phyloP scores from a whole-genome alignment of 2,113 vertebrate genomes.

The Epinephelus lanceolatus region DNA sequence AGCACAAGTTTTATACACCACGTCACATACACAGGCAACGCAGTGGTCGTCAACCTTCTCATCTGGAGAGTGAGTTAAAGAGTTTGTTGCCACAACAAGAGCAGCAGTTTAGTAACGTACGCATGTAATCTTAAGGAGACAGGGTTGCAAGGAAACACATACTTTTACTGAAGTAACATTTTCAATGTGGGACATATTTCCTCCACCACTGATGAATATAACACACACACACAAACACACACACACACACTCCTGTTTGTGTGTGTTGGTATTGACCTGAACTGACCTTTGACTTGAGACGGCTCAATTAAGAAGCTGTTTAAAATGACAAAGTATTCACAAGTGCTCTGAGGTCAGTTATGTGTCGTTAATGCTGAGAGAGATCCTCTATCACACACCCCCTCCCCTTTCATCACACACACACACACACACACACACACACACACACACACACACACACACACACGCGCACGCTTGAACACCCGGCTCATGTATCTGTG shows the following conservation, averaged over 20 bases:
- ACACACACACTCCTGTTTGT: neutral
- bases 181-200: too few relatives aligned
- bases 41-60: too few relatives aligned
- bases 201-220: too few relatives aligned
- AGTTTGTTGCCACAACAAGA: too few relatives aligned
- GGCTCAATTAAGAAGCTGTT: conserved; percentile 39
- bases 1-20: too few relatives aligned
- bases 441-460: conserved; percentile 1
- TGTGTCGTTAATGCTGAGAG: conserved; percentile 13
- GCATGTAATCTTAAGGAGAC: too few relatives aligned
- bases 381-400: conserved; percentile 12
- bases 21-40: too few relatives aligned
- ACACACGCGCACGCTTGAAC: neutral
- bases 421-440: conserved; percentile 20
- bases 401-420: neutral
- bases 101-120: too few relatives aligned
- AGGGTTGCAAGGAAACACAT: too few relatives aligned
- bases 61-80: too few relatives aligned
- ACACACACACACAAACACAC: neutral
- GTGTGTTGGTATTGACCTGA: neutral
- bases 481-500: conserved; percentile 12
- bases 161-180: too few relatives aligned
- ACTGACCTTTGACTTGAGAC: conserved; percentile 45
- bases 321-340: conserved; percentile 46
- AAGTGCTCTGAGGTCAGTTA: conserved; percentile 15